Conservation (phyloP, 2,888 invertebrate genomes). For the Autographa pulchrina region DNA sequence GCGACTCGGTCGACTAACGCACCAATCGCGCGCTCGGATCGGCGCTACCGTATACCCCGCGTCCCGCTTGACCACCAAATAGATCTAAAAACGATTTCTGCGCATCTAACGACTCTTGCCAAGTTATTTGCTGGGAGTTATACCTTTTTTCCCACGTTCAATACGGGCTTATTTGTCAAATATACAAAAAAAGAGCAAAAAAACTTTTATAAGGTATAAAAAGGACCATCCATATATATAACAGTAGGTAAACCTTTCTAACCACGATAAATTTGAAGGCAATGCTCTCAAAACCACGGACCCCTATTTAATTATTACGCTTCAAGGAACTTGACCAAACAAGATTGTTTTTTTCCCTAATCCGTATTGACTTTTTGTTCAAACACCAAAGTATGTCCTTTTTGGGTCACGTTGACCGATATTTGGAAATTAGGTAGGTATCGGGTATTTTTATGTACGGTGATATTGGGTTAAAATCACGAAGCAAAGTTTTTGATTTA, state of each 20-base stretch:
- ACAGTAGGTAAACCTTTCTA: neutral
- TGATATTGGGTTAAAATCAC: neutral
- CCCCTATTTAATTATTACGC: constrained; percentile 18
- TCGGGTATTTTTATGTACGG: neutral
- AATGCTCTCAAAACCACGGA: constrained; percentile 5
- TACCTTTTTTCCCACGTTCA: neutral
- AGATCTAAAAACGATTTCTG: too few relatives aligned
- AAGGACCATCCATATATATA: neutral
- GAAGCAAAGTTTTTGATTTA: too few relatives aligned
- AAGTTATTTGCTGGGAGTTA: too few relatives aligned
- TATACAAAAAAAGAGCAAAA: neutral
- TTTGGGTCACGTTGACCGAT: constrained; percentile 4
- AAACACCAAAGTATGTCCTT: constrained; percentile 3
- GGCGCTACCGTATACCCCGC: too few relatives aligned
- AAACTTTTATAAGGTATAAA: neutral
- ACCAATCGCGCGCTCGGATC: too few relatives aligned
- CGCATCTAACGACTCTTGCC: too few relatives aligned
- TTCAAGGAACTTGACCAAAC: constrained; percentile 7
- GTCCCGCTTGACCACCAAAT: too few relatives aligned
- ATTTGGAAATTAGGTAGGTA: neutral
- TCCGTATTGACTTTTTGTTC: constrained; percentile 8
- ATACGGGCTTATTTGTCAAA: neutral
- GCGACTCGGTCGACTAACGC: too few relatives aligned
- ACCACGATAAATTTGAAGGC: constrained; percentile 4
- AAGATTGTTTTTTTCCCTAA: constrained; percentile 5